Evolutionary conservation across 2,888 invertebrate species (phyloP).

Genomic region (Saturnia pavonia): DNA sequence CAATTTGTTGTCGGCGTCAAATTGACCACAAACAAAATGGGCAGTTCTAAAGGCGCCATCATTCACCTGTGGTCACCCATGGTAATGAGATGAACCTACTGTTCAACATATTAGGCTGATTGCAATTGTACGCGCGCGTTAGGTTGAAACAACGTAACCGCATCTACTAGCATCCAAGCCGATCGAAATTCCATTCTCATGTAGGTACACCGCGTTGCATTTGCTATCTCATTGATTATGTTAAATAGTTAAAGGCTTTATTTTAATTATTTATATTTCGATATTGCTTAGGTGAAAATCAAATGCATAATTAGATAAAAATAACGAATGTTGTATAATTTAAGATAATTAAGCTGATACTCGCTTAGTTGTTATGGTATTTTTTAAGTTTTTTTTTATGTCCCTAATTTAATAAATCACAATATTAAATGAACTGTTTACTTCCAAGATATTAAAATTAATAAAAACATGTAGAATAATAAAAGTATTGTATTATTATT

Average conservation of each 20-base stretch:
- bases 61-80: conserved; percentile 79
- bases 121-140: conserved; percentile 65
- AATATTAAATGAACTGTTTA: not conserved
- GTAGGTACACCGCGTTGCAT: not conserved
- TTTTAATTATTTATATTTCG: not conserved
- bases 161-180: conserved; percentile 54
- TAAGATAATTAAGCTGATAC: not conserved
- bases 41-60: conserved; percentile 68
- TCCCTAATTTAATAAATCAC: not conserved
- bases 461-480: too few species aligned
- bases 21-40: conserved; percentile 81
- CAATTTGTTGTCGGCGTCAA: conserved; percentile 80
- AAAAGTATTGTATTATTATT: not conserved
- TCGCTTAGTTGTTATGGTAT: not conserved
- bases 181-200: conserved; percentile 53
- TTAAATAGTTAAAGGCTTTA: not conserved
- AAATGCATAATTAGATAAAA: not conserved
- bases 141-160: conserved; percentile 51
- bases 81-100: conserved; percentile 80
- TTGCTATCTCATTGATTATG: not conserved
- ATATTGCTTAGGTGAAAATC: not conserved
- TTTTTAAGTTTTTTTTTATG: not conserved
- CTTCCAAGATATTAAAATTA: not conserved
- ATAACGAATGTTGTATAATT: too few species aligned
- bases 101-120: conserved; percentile 80